phyloP scores from a whole-genome alignment of 2,888 invertebrate genomes.

The Malachius bipustulatus region DNA sequence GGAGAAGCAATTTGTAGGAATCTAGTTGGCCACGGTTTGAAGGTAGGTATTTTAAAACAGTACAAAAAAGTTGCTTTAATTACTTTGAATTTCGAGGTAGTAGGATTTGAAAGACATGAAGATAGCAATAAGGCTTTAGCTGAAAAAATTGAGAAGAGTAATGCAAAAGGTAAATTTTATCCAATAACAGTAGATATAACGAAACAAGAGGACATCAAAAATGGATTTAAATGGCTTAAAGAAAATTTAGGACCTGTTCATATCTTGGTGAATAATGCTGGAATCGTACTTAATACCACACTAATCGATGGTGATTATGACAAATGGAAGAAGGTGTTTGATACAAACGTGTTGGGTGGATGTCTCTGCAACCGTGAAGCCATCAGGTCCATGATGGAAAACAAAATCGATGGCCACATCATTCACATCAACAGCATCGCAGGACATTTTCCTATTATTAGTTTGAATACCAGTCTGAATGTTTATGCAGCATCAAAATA shows the following conservation, averaged over 20 bases:
- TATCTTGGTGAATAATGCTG: constrained; percentile 23
- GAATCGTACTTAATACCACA: constrained; percentile 14
- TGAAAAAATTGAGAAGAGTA: too few species aligned
- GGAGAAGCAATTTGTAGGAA: too few species aligned
- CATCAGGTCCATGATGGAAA: constrained; percentile 14
- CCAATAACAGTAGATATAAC: constrained; percentile 20
- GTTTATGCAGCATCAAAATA: constrained; percentile 20
- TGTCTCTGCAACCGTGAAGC: constrained; percentile 17
- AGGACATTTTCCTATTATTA: constrained; percentile 15
- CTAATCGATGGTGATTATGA: constrained; percentile 18
- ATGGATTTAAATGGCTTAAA: constrained; percentile 22
- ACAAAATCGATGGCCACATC: constrained; percentile 17
- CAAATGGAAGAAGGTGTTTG: constrained; percentile 19
- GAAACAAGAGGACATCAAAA: constrained; percentile 23
- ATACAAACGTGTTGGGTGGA: constrained; percentile 14
- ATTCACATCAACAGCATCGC: too few species aligned
- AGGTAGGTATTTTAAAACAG: too few species aligned
- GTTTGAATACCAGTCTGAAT: constrained; percentile 11
- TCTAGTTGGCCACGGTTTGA: too few species aligned
- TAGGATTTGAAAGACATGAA: too few species aligned
- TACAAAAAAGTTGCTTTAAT: too few species aligned
- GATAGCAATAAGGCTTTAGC: too few species aligned
- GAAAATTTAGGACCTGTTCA: constrained; percentile 23
- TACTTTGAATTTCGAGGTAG: too few species aligned
- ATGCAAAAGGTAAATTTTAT: constrained; percentile 22